These are phyloP conservation scores for Apteryx mantelli DNA, from an alignment of 2,113 vertebrate species.

Conservation along the genomic window DNA sequence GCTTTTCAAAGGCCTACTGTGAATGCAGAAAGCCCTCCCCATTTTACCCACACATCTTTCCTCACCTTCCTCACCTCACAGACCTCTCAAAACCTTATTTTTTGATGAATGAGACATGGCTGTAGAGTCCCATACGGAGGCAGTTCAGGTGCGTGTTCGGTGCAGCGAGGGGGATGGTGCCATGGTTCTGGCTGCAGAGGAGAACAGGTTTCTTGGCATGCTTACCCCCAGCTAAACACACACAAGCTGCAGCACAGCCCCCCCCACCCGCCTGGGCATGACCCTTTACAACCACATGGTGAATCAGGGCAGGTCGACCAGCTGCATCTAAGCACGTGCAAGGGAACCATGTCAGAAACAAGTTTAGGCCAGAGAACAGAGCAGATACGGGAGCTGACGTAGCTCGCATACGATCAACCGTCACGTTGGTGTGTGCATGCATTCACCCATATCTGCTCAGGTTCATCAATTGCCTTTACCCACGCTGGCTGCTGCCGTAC, in stretches of 20 bases:
- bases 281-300: fast-evolving
- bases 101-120: neutral
- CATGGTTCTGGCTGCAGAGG: fast-evolving
- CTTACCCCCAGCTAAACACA: neutral
- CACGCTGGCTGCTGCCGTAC: fast-evolving
- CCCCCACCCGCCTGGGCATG: neutral
- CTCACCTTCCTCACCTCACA: neutral
- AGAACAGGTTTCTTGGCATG: neutral
- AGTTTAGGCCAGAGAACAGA: neutral
- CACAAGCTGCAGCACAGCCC: neutral
- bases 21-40: neutral
- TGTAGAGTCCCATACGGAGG: neutral
- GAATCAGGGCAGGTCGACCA: fast-evolving
- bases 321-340: neutral
- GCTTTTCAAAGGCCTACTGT: neutral
- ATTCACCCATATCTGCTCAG: neutral
- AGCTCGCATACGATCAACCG: fast-evolving
- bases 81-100: neutral
- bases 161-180: neutral
- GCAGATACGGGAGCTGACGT: neutral
- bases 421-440: fast-evolving
- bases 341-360: neutral
- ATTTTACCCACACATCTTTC: neutral
- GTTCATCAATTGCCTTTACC: neutral
- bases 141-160: neutral